Percentiles rank a stretch among this genome's conserved stretches.
These are phyloP conservation scores for Tachina fera DNA, from an alignment of 2,888 invertebrate species.

Conservation along the genomic window DNA sequence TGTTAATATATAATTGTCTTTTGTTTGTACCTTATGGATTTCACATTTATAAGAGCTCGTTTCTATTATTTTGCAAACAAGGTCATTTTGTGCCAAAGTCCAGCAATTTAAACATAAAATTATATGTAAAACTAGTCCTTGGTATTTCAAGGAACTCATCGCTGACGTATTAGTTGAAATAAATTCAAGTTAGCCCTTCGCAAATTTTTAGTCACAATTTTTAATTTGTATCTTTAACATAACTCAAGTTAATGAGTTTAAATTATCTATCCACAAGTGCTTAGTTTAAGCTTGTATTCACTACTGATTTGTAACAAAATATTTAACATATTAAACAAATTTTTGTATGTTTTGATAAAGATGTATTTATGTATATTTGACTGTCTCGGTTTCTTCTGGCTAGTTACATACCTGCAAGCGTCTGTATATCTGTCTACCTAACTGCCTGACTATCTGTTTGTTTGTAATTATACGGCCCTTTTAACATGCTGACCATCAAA, in stretches of 20 bases:
- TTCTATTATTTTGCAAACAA: constrained; percentile 77
- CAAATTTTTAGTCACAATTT: constrained; percentile 1
- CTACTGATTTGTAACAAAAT: constrained; percentile 39
- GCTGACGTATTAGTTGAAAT: background rate
- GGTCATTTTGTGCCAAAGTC: constrained; percentile 70
- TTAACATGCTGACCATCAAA: constrained; percentile 30
- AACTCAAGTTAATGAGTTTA: background rate
- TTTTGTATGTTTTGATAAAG: background rate
- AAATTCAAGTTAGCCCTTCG: background rate
- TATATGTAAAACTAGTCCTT: constrained; percentile 1
- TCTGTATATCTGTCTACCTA: background rate
- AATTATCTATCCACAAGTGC: constrained; percentile 4
- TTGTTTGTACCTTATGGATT: constrained; percentile 77
- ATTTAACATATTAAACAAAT: background rate
- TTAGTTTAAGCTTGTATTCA: constrained; percentile 27
- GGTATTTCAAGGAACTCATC: background rate
- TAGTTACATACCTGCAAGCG: background rate
- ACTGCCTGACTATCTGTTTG: background rate
- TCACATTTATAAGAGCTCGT: constrained; percentile 77
- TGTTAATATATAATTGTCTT: constrained; percentile 79
- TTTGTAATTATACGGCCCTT: constrained; percentile 10
- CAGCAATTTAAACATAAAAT: background rate
- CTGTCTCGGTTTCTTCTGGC: background rate
- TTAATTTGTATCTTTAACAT: background rate
- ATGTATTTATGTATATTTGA: background rate